Conservation (phyloP, 1,140 invertebrate genomes). For the Lamellibrachia luymesi region DNA sequence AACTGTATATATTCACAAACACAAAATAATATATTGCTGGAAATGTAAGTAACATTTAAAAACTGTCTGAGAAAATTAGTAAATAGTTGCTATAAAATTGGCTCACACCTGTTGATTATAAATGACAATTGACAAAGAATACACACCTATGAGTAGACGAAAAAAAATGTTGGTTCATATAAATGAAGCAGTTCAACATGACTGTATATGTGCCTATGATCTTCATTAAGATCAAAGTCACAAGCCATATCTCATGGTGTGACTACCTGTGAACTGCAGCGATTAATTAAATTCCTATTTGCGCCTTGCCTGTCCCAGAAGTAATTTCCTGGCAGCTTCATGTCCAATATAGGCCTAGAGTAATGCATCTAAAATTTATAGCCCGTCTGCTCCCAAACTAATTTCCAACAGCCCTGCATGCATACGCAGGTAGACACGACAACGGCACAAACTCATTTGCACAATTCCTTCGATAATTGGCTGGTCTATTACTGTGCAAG, state of each 20-base stretch:
- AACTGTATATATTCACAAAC: neutral
- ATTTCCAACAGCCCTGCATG: neutral
- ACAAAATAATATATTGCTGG: neutral
- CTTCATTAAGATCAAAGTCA: neutral
- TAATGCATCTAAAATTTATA: slow-evolving; percentile 2
- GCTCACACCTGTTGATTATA: neutral
- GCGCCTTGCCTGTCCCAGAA: neutral
- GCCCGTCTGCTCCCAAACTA: neutral
- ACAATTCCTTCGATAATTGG: neutral
- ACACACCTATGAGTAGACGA: neutral
- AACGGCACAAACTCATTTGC: neutral
- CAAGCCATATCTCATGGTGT: neutral
- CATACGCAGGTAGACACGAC: neutral
- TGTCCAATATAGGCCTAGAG: neutral
- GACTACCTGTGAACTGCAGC: neutral
- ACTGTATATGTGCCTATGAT: neutral
- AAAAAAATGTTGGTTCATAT: neutral
- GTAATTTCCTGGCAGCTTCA: neutral
- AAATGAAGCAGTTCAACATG: neutral
- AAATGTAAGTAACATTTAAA: neutral
- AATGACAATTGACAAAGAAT: neutral
- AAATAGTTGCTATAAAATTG: neutral
- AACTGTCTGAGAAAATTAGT: neutral
- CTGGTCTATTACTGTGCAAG: neutral
- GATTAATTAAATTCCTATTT: neutral